Percentiles rank a stretch among this genome's conserved stretches.
These are phyloP conservation scores for Sthenelais limicola DNA, from an alignment of 2,888 invertebrate genomes.

Conservation along the genomic window DNA sequence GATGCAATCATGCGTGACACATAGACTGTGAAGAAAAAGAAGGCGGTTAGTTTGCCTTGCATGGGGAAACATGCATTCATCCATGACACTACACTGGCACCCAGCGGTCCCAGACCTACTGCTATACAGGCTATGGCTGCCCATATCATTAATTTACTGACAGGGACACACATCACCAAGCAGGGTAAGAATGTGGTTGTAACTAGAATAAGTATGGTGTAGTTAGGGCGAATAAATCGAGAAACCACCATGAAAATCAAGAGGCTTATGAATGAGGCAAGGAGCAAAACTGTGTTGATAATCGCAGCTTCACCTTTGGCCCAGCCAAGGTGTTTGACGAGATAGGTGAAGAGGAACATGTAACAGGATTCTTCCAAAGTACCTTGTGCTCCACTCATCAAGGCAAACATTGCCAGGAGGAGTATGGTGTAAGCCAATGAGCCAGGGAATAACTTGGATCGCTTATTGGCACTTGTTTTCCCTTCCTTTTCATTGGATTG, in stretches of 20 bases:
- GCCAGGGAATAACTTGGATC: too few relatives aligned
- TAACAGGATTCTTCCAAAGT: background rate
- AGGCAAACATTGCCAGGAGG: background rate
- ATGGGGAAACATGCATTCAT: background rate
- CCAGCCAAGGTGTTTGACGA: background rate
- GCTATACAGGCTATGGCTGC: background rate
- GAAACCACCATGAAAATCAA: background rate
- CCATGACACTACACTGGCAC: conserved; percentile 12
- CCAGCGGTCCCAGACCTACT: background rate
- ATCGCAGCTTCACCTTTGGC: background rate
- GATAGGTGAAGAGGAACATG: conserved; percentile 10
- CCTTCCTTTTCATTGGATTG: background rate
- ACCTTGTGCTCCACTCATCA: background rate
- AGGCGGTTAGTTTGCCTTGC: background rate
- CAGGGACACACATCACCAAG: conserved; percentile 13
- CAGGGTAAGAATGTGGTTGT: background rate
- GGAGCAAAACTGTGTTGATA: background rate
- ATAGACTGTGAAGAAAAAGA: background rate
- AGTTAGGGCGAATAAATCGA: background rate
- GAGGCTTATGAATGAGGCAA: background rate
- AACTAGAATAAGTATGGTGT: background rate
- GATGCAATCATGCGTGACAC: background rate
- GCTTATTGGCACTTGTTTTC: background rate
- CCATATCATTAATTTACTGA: background rate
- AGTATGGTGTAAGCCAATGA: too few relatives aligned